Evolutionary conservation across 1,140 invertebrate species (phyloP).

Genomic region (Chlorops oryzae): DNA sequence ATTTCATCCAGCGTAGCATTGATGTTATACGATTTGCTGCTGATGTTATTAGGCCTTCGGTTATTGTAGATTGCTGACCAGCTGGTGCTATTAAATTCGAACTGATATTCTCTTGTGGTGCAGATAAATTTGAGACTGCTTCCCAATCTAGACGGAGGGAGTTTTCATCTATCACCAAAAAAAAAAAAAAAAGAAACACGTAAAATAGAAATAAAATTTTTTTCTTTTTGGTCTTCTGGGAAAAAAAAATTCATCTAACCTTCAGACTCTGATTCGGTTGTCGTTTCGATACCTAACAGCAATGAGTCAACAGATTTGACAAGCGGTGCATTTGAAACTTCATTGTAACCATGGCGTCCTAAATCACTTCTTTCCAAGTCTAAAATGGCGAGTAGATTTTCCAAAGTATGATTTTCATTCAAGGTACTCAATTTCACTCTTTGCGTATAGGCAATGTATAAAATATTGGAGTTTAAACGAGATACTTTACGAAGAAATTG

Average conservation of each 20-base stretch:
- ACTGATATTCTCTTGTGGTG: constrained; percentile 31
- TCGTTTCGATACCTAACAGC: constrained; percentile 54
- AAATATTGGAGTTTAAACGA: constrained; percentile 72
- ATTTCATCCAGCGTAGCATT: constrained; percentile 53
- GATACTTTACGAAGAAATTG: constrained; percentile 70
- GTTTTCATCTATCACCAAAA: constrained; percentile 52
- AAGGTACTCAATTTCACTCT: constrained; percentile 60
- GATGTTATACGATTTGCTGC: constrained; percentile 61
- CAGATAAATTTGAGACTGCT: constrained; percentile 52
- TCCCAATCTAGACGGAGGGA: constrained; percentile 62
- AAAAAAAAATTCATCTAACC: constrained; percentile 16
- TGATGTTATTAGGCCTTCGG: constrained; percentile 58
- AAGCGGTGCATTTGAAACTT: constrained; percentile 36
- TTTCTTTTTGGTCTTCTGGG: neutral
- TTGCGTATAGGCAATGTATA: constrained; percentile 76
- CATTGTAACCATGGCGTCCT: constrained; percentile 51
- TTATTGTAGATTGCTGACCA: constrained; percentile 55
- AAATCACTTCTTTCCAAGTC: constrained; percentile 61
- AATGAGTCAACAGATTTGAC: constrained; percentile 56
- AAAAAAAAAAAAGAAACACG: constrained; percentile 1
- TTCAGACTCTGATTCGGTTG: constrained; percentile 62
- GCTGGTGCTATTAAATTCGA: constrained; percentile 43
- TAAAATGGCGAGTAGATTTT: constrained; percentile 67
- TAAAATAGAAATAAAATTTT: neutral
- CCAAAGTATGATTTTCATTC: constrained; percentile 63